Conservation (phyloP, 2,113 vertebrate species). For the Coreoperca whiteheadi region DNA sequence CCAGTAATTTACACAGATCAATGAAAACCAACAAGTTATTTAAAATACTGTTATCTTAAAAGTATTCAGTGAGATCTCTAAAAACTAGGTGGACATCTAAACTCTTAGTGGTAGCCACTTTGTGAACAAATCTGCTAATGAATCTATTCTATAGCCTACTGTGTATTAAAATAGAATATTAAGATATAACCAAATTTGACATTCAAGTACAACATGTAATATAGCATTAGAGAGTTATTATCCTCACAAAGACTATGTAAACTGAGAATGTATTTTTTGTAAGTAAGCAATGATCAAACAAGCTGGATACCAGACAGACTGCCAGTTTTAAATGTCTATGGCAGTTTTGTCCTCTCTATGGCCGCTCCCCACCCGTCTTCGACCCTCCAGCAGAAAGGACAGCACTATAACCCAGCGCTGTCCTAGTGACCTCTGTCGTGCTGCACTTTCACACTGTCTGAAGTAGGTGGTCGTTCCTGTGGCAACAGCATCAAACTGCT, state of each 20-base stretch:
- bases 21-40: constrained; percentile 26
- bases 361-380: constrained; percentile 44
- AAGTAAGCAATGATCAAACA: constrained; percentile 4
- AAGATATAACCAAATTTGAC: constrained; percentile 13
- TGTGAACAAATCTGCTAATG: constrained; percentile 3
- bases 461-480: constrained; percentile 83
- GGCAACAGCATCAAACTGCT: constrained; percentile 82
- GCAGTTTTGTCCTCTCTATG: constrained; percentile 54
- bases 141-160: constrained; percentile 8
- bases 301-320: neutral
- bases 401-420: constrained; percentile 70
- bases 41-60: constrained; percentile 17
- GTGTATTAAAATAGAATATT: constrained; percentile 60
- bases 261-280: constrained; percentile 22
- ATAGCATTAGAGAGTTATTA: constrained; percentile 39
- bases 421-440: constrained; percentile 52
- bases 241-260: constrained; percentile 36
- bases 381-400: constrained; percentile 81
- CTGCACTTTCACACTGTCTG: constrained; percentile 50
- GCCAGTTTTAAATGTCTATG: constrained; percentile 71
- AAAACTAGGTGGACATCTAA: constrained; percentile 31
- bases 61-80: constrained; percentile 48
- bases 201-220: constrained; percentile 54
- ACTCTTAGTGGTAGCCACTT: constrained; percentile 31
- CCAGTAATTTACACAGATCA: constrained; percentile 18